phyloP scores from a whole-genome alignment of 1,140 invertebrate genomes.

The Capitella teleta region DNA sequence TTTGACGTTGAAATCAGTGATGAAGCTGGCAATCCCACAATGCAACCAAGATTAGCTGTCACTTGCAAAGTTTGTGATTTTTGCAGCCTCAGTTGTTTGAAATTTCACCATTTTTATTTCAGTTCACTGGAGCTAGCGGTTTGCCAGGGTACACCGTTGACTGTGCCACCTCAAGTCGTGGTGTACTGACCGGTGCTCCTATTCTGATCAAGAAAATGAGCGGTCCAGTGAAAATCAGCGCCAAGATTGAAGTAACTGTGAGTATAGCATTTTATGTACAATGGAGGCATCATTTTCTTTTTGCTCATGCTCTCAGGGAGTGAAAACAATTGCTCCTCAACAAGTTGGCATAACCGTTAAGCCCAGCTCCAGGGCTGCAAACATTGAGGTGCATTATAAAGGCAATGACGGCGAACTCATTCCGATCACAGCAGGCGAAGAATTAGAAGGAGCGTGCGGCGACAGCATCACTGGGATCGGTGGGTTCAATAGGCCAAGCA shows the following conservation, averaged over 20 bases:
- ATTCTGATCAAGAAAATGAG: slow-evolving; percentile 24
- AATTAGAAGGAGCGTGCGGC: too few relatives aligned
- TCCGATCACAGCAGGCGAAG: too few relatives aligned
- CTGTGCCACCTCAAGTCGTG: slow-evolving; percentile 22
- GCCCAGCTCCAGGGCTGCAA: too few relatives aligned
- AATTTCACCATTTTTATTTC: slow-evolving; percentile 2
- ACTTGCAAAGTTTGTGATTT: slow-evolving; percentile 20
- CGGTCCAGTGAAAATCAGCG: slow-evolving; percentile 21
- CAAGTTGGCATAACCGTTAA: too few relatives aligned
- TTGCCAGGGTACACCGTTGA: slow-evolving; percentile 26
- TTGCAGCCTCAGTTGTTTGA: not conserved
- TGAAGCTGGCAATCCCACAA: slow-evolving; percentile 30
- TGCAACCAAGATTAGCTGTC: slow-evolving; percentile 19
- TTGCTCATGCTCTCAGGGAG: too few relatives aligned
- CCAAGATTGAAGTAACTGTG: slow-evolving; percentile 35
- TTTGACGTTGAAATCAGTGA: slow-evolving; percentile 30
- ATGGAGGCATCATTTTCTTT: too few relatives aligned
- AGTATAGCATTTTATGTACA: slow-evolving; percentile 7
- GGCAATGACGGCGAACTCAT: too few relatives aligned
- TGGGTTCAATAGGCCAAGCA: too few relatives aligned
- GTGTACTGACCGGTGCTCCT: slow-evolving; percentile 24
- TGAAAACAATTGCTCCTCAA: too few relatives aligned
- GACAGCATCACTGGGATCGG: too few relatives aligned
- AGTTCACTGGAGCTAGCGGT: slow-evolving; percentile 27
- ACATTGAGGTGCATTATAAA: too few relatives aligned